Conservation (phyloP, 2,888 invertebrate species). For the Neoaliturus tenellus region DNA sequence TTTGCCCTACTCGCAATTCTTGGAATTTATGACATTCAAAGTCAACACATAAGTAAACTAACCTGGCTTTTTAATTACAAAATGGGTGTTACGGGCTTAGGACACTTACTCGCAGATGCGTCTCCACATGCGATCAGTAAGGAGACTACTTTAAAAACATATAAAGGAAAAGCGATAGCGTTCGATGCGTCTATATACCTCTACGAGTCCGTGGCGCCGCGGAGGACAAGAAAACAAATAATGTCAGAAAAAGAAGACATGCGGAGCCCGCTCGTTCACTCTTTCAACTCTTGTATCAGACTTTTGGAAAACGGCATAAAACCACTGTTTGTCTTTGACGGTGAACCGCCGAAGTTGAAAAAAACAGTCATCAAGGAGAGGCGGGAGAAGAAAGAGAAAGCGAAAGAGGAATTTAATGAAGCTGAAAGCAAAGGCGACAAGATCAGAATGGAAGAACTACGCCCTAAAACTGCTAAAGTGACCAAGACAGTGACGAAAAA, state of each 20-base stretch:
- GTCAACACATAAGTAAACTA: background rate
- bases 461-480: background rate
- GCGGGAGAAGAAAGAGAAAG: background rate
- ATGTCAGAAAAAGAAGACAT: background rate
- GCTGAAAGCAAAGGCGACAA: background rate
- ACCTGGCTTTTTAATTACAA: background rate
- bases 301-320: constrained; percentile 13
- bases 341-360: background rate
- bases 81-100: background rate
- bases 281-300: background rate
- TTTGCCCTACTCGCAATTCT: too few relatives aligned
- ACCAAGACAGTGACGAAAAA: background rate
- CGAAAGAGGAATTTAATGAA: background rate
- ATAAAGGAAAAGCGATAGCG: background rate
- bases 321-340: constrained; percentile 16
- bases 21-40: too few relatives aligned
- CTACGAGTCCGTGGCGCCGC: background rate
- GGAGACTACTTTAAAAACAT: background rate
- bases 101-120: background rate
- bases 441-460: background rate
- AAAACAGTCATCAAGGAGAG: background rate
- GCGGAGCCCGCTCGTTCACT: background rate
- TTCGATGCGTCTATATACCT: constrained; percentile 11
- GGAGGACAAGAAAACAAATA: background rate
- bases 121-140: background rate